These are phyloP conservation scores for Neoaliturus tenellus DNA, from an alignment of 2,888 invertebrate genomes.

Conservation along the genomic window DNA sequence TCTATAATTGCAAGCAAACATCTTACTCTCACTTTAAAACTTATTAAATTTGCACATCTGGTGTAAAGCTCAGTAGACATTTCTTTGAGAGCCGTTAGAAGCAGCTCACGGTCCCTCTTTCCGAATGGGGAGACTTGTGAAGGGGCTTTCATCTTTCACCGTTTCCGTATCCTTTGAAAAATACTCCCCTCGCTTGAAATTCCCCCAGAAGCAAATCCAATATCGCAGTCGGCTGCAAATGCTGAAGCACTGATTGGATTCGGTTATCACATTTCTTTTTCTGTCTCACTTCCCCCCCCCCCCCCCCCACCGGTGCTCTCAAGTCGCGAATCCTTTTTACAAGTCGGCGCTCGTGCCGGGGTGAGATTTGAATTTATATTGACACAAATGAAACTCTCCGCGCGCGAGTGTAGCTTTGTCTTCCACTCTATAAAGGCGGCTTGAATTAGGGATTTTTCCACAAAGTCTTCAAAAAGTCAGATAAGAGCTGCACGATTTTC, in stretches of 20 bases:
- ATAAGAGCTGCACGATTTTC: no score
- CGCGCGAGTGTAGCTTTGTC: neutral
- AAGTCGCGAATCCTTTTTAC: slow-evolving; percentile 21
- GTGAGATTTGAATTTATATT: slow-evolving; percentile 26
- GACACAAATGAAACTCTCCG: slow-evolving; percentile 22
- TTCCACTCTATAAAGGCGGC: neutral
- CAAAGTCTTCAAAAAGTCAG: no score
- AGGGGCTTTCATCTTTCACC: slow-evolving; percentile 45
- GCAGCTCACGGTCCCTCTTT: no score
- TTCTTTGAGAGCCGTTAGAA: no score
- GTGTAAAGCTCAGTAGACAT: no score
- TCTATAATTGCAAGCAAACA: no score
- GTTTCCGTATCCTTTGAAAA: slow-evolving; percentile 50
- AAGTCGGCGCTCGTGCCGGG: slow-evolving; percentile 4
- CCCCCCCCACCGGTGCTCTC: neutral
- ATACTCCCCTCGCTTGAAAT: slow-evolving; percentile 32
- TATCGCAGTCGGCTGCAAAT: slow-evolving; percentile 47
- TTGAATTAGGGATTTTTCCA: no score
- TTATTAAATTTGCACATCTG: no score
- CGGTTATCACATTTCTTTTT: slow-evolving; percentile 29
- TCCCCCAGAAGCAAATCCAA: slow-evolving; percentile 30
- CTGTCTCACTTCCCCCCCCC: slow-evolving; percentile 1
- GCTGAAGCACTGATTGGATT: slow-evolving; percentile 44
- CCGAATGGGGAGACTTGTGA: no score
- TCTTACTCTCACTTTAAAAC: no score